Evolutionary conservation across 1,140 invertebrate genomes (phyloP).

Genomic region (Colletes gigas): DNA sequence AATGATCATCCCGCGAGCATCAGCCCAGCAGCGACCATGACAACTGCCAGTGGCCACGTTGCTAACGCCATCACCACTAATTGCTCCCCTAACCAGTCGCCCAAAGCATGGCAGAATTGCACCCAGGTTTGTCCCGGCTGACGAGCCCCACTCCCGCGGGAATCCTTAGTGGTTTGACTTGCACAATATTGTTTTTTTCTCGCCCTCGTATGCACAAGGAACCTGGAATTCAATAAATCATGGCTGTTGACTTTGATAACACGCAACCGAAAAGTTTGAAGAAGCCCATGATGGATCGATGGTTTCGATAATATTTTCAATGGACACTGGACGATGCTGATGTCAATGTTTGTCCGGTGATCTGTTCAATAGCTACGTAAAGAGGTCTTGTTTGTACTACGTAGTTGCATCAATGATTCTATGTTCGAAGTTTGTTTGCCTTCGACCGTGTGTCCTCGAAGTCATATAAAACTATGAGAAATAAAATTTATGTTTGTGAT

Average conservation of each 20-base stretch:
- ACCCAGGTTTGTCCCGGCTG: slow-evolving; percentile 75
- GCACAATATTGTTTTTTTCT: background rate
- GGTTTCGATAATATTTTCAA: too few species aligned
- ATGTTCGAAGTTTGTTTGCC: background rate
- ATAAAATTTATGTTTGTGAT: too few species aligned
- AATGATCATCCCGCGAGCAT: slow-evolving; percentile 57
- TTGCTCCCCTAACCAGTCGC: slow-evolving; percentile 77
- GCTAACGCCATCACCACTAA: slow-evolving; percentile 70
- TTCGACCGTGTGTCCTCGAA: too few species aligned
- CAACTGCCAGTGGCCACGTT: slow-evolving; percentile 60
- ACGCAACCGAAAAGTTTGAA: too few species aligned
- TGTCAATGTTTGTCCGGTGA: too few species aligned
- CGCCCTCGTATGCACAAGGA: background rate
- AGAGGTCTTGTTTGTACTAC: too few species aligned
- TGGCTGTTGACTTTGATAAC: too few species aligned
- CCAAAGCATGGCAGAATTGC: slow-evolving; percentile 79
- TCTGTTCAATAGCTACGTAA: too few species aligned
- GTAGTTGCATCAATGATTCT: background rate
- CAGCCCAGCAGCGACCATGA: slow-evolving; percentile 56
- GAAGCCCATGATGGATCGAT: too few species aligned
- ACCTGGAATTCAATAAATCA: too few species aligned
- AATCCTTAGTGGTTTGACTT: background rate
- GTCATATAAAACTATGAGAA: too few species aligned
- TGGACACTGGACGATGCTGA: too few species aligned
- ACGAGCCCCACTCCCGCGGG: slow-evolving; percentile 38